phyloP scores from a whole-genome alignment of 1,140 invertebrate genomes.

The Armadillidium nasatum region DNA sequence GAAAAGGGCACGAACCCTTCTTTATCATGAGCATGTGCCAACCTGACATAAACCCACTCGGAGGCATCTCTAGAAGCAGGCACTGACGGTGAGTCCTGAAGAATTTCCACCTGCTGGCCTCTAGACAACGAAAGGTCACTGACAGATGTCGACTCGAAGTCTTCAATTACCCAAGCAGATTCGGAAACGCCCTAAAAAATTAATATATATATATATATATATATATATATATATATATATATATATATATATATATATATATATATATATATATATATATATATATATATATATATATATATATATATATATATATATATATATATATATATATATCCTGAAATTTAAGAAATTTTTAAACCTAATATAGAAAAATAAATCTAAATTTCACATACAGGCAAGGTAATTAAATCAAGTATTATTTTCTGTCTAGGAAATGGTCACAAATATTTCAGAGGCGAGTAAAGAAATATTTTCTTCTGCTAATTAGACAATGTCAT shows the following conservation, averaged over 20 bases:
- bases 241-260: not conserved
- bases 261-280: no score
- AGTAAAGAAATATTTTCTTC: no score
- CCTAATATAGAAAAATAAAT: no score
- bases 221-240: not conserved
- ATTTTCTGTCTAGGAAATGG: no score
- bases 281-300: no score
- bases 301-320: no score
- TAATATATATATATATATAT: not conserved
- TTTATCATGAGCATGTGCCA: not conserved
- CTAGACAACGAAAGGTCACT: not conserved
- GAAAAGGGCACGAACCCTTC: constrained; percentile 1
- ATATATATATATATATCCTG: no score
- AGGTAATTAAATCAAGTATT: no score
- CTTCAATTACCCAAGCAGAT: not conserved
- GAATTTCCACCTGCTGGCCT: constrained; percentile 4
- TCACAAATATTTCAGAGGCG: no score
- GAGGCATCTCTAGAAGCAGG: not conserved
- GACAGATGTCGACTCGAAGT: not conserved
- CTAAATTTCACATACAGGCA: no score
- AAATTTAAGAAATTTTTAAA: no score
- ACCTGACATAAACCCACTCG: not conserved
- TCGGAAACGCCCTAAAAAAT: not conserved
- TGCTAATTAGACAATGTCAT: no score
- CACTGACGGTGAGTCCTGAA: constrained; percentile 5